phyloP scores from a whole-genome alignment of 2,888 invertebrate genomes.

The Adineta ricciae region DNA sequence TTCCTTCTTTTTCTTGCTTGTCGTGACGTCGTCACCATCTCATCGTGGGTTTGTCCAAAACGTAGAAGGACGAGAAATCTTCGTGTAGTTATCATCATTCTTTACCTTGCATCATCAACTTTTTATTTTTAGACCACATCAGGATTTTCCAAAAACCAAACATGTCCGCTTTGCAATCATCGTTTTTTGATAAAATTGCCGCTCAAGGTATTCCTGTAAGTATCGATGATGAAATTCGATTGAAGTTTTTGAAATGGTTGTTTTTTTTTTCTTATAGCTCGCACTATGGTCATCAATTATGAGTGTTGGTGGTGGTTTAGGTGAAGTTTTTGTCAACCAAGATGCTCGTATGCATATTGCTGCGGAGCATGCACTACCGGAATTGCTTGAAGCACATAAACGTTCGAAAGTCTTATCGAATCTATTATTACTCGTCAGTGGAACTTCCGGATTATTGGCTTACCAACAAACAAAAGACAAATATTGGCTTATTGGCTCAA shows the following conservation, averaged over 20 bases:
- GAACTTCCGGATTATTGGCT: neutral
- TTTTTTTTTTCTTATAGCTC: too few relatives aligned
- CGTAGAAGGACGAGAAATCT: neutral
- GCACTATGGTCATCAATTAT: neutral
- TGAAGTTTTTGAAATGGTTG: neutral
- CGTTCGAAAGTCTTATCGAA: neutral
- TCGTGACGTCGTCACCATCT: neutral
- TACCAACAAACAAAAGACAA: constrained; percentile 17
- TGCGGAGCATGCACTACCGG: neutral
- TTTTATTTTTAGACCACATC: neutral
- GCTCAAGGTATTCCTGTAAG: neutral
- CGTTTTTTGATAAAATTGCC: neutral
- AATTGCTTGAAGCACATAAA: neutral
- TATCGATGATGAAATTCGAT: neutral
- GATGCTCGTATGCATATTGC: neutral
- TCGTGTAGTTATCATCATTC: neutral
- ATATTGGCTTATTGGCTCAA: neutral
- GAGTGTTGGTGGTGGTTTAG: neutral
- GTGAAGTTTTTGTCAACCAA: neutral
- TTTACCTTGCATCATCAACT: neutral
- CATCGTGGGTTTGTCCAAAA: neutral
- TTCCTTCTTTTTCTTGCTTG: neutral
- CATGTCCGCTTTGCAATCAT: neutral
- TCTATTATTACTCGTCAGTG: neutral
- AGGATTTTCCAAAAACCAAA: neutral